phyloP scores from a whole-genome alignment of 2,888 invertebrate species.

The Drosophila incognita region DNA sequence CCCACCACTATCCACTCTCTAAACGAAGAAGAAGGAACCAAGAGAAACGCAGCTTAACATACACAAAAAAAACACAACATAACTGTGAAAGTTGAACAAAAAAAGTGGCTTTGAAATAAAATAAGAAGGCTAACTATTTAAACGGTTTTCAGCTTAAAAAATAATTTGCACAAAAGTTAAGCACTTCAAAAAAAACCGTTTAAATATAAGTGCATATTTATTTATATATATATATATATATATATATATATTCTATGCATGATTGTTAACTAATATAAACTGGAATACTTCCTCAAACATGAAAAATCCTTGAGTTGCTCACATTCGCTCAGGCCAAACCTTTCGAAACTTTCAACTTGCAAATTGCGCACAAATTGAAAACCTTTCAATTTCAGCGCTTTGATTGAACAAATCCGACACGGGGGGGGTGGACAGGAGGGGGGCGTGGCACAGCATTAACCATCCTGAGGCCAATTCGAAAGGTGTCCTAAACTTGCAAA shows the following conservation, averaged over 20 bases:
- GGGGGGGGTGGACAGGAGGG: not conserved
- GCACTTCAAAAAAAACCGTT: not conserved
- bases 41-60: slow-evolving; percentile 32
- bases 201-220: not conserved
- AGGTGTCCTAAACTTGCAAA: slow-evolving; percentile 50
- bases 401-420: slow-evolving; percentile 11
- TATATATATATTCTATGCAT: too few relatives aligned
- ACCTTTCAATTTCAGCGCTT: slow-evolving; percentile 39
- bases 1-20: slow-evolving; percentile 1
- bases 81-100: slow-evolving; percentile 43
- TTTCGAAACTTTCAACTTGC: slow-evolving; percentile 41
- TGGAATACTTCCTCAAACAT: not conserved
- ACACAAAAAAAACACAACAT: not conserved
- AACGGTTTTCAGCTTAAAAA: slow-evolving; percentile 11
- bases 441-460: slow-evolving; percentile 54
- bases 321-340: not conserved
- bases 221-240: not conserved
- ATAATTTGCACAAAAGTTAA: not conserved
- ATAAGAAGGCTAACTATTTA: slow-evolving; percentile 15
- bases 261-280: not conserved
- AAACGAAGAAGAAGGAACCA: slow-evolving; percentile 17
- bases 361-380: slow-evolving; percentile 21
- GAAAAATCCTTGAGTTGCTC: not conserved
- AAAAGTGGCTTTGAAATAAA: slow-evolving; percentile 15
- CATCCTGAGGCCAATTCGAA: slow-evolving; percentile 58